phyloP scores from a whole-genome alignment of 2,113 vertebrate genomes.

The Bubo scandiacus region DNA sequence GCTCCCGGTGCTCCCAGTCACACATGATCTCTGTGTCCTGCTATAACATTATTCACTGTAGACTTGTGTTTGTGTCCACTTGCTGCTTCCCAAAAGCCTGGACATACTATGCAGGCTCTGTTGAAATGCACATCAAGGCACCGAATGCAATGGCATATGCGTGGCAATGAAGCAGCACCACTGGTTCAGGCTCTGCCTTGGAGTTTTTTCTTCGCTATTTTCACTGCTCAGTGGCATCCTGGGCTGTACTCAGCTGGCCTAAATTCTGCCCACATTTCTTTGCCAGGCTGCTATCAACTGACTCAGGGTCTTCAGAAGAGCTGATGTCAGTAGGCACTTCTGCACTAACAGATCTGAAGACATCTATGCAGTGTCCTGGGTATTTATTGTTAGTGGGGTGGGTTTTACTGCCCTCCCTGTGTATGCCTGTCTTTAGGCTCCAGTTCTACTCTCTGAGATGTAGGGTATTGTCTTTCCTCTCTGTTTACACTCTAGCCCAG shows the following conservation, averaged over 20 bases:
- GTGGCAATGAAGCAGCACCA: not conserved
- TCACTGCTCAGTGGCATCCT: not conserved
- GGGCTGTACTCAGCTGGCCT: not conserved
- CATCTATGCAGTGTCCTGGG: not conserved
- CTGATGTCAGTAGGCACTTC: not conserved
- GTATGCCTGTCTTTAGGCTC: not conserved
- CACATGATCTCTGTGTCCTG: not conserved
- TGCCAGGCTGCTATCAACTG: not conserved
- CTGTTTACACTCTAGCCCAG: not conserved
- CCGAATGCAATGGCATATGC: fast-evolving
- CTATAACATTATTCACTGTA: not conserved
- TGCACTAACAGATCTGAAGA: not conserved
- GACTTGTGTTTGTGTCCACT: not conserved
- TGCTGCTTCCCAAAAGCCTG: not conserved
- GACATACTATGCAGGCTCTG: not conserved
- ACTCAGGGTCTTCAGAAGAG: not conserved
- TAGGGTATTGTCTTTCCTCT: not conserved
- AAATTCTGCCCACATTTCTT: not conserved
- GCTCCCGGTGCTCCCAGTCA: not conserved
- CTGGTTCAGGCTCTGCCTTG: not conserved
- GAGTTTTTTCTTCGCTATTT: not conserved
- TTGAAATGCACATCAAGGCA: not conserved
- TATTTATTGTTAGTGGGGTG: not conserved
- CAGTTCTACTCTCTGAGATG: not conserved
- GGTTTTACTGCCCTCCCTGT: not conserved